These are phyloP conservation scores for Tenthredo amoena DNA, from an alignment of 2,888 invertebrate genomes.

Conservation along the genomic window DNA sequence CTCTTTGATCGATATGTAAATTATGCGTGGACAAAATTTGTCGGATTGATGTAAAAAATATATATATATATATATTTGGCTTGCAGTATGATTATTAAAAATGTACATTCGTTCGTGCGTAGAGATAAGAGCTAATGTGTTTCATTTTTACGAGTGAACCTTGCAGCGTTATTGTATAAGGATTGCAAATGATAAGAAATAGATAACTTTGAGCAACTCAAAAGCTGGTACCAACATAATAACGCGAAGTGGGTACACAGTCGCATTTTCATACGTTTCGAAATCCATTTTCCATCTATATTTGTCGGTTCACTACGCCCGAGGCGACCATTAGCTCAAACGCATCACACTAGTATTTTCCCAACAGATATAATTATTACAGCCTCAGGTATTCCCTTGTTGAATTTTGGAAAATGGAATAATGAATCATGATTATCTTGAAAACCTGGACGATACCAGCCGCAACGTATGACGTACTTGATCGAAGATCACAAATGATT, in stretches of 20 bases:
- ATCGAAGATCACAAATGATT: background rate
- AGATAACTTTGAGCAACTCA: background rate
- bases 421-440: background rate
- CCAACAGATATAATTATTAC: background rate
- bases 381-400: conserved; percentile 2
- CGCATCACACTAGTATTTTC: conserved; percentile 5
- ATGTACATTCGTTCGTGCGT: too few relatives aligned
- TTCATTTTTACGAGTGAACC: too few relatives aligned
- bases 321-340: conserved; percentile 5
- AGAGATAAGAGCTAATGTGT: too few relatives aligned
- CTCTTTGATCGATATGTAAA: background rate
- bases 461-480: too few relatives aligned
- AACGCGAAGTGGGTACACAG: background rate
- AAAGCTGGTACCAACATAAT: background rate
- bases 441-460: background rate
- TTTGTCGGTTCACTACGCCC: conserved; percentile 5
- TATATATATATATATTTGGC: too few relatives aligned
- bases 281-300: conserved; percentile 1
- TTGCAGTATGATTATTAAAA: too few relatives aligned
- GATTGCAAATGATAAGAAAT: background rate
- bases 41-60: too few relatives aligned
- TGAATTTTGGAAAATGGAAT: background rate
- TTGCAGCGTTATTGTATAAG: too few relatives aligned
- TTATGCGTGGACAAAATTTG: too few relatives aligned
- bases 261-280: conserved; percentile 5